A percentile compares a stretch with the other conserved stretches of the same genome.
These are phyloP conservation scores for Halesus radiatus DNA, from an alignment of 1,140 invertebrate species.

Conservation along the genomic window DNA sequence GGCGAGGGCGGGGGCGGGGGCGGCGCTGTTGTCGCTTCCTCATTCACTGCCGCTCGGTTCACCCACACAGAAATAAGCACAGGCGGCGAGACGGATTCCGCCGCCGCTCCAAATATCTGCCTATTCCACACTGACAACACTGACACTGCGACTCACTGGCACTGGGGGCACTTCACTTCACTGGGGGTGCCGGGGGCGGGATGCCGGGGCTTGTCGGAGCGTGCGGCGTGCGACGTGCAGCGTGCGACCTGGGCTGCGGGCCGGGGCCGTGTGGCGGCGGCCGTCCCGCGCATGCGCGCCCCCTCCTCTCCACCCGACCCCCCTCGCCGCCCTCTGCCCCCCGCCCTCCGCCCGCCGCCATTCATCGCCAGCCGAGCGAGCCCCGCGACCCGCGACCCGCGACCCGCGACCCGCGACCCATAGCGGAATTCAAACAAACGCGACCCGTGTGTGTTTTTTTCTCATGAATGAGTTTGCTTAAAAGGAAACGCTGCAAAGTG, in stretches of 20 bases:
- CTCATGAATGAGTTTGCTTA: conserved; percentile 46
- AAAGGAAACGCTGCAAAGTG: conserved; percentile 2
- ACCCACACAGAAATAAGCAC: conserved; percentile 42
- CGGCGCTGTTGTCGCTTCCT: conserved; percentile 39
- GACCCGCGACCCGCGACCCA: not conserved
- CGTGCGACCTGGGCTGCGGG: conserved; percentile 41
- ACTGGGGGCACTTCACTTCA: conserved; percentile 2
- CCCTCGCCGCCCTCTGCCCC: conserved; percentile 32
- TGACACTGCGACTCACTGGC: not conserved
- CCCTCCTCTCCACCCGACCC: not conserved
- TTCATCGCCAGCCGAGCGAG: too few relatives aligned
- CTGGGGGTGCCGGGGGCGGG: conserved; percentile 18
- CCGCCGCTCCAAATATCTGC: conserved; percentile 17
- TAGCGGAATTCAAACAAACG: conserved; percentile 35
- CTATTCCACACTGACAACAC: conserved; percentile 19
- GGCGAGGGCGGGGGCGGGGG: conserved; percentile 16
- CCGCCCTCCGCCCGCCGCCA: conserved; percentile 47
- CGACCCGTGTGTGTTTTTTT: conserved; percentile 40
- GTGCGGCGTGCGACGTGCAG: conserved; percentile 50
- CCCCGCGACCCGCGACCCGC: not conserved
- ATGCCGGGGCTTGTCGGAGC: conserved; percentile 1
- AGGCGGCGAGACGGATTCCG: conserved; percentile 32
- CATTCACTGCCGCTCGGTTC: conserved; percentile 30
- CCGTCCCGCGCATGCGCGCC: conserved; percentile 40
- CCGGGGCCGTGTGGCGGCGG: conserved; percentile 42